phyloP scores from a whole-genome alignment of 2,797 vertebrate species.

The Macrochelys suwanniensis region DNA sequence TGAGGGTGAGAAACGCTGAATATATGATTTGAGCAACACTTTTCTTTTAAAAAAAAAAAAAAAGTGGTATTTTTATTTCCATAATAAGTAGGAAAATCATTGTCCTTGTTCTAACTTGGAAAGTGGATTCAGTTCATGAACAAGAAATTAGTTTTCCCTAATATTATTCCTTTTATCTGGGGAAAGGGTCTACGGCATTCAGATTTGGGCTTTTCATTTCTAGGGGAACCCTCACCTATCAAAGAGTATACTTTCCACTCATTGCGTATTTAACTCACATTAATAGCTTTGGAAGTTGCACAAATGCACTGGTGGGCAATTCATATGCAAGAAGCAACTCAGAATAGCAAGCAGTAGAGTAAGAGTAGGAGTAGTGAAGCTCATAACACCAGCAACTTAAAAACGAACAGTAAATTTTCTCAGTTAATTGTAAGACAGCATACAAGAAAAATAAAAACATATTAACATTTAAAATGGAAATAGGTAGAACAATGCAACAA shows the following conservation, averaged over 20 bases:
- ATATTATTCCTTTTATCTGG: conserved; percentile 14
- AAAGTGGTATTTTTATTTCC: background rate
- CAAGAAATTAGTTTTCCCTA: background rate
- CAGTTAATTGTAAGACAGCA: background rate
- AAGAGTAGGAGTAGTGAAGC: background rate
- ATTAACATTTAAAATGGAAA: conserved; percentile 39
- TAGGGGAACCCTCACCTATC: background rate
- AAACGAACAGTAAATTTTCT: background rate
- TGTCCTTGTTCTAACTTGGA: conserved; percentile 17
- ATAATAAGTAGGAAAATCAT: background rate
- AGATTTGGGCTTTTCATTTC: background rate
- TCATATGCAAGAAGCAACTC: background rate
- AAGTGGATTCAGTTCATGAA: conserved; percentile 41
- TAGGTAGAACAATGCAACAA: conserved; percentile 26
- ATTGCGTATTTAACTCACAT: background rate
- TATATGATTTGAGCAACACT: background rate
- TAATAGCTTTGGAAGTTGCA: background rate
- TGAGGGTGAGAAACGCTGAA: conserved; percentile 10
- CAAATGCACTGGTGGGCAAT: background rate
- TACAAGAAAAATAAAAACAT: conserved; percentile 4
- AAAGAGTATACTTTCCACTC: background rate
- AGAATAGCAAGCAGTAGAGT: background rate
- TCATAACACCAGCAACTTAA: background rate
- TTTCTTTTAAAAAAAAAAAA: too few species aligned
- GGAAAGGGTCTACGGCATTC: background rate